A percentile compares a stretch with the other conserved stretches of the same genome.
These are phyloP conservation scores for Cotesia typhae DNA, from an alignment of 1,140 invertebrate genomes.

Conservation along the genomic window DNA sequence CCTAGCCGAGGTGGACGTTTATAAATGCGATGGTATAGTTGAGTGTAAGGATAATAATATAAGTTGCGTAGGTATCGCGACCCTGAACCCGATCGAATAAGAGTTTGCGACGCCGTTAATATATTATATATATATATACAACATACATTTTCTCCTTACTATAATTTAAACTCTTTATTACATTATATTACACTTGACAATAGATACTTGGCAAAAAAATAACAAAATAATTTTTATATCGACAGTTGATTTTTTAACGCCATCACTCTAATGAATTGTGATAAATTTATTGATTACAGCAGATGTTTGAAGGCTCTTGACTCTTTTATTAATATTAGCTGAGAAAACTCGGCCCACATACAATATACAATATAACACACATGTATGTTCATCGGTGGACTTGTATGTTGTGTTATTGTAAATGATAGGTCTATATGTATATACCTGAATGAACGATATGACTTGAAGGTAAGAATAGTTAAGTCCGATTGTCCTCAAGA, in stretches of 20 bases:
- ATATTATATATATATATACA: too few relatives aligned
- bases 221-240: background rate
- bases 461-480: conserved; percentile 31
- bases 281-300: conserved; percentile 16
- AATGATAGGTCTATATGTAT: background rate
- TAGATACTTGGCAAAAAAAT: conserved; percentile 1
- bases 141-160: background rate
- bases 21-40: conserved; percentile 31
- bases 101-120: conserved; percentile 25
- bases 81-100: conserved; percentile 26
- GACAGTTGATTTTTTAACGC: background rate
- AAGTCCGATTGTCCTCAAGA: conserved; percentile 35
- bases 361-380: background rate
- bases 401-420: background rate
- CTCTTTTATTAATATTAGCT: background rate
- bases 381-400: background rate
- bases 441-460: background rate
- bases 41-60: conserved; percentile 16
- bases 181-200: conserved; percentile 3
- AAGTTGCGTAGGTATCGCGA: conserved; percentile 32
- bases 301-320: conserved; percentile 5
- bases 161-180: background rate
- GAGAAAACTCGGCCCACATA: conserved; percentile 15
- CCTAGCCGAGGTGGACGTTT: conserved; percentile 32
- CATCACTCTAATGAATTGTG: conserved; percentile 10